Percentiles rank a stretch among this genome's conserved stretches.
These are phyloP conservation scores for Scytalopus superciliaris DNA, from an alignment of 2,113 vertebrate species.

Conservation along the genomic window DNA sequence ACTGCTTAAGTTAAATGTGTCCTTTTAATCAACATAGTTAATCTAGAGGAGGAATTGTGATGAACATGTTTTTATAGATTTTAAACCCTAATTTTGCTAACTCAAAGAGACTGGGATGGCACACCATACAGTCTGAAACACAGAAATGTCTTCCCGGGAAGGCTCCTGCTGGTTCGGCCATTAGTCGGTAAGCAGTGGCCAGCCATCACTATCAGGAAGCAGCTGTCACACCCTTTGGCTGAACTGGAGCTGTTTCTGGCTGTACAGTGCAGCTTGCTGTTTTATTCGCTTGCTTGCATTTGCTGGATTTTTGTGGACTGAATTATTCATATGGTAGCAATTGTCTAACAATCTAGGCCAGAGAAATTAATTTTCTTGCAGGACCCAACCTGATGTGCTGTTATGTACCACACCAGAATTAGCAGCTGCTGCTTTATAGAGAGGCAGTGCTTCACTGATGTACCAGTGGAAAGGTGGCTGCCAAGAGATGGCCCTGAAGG, in stretches of 20 bases:
- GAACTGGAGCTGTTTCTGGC: constrained; percentile 8
- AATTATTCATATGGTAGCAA: constrained; percentile 23
- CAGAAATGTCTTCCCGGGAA: not conserved
- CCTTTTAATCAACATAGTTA: not conserved
- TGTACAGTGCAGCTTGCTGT: not conserved
- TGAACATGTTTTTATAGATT: not conserved
- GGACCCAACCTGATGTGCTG: constrained; percentile 42
- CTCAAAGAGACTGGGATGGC: not conserved
- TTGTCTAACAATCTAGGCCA: constrained; percentile 45
- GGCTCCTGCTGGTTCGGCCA: not conserved
- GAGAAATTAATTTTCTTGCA: constrained; percentile 43
- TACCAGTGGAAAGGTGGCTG: not conserved
- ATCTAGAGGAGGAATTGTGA: not conserved
- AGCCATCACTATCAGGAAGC: not conserved
- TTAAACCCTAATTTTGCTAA: not conserved
- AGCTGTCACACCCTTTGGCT: constrained; percentile 61
- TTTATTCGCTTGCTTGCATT: not conserved
- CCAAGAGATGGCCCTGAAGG: not conserved
- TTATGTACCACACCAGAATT: constrained; percentile 30
- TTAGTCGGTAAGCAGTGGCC: not conserved
- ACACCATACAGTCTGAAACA: not conserved
- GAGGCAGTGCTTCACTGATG: not conserved
- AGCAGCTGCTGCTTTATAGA: constrained; percentile 50
- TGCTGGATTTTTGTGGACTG: constrained; percentile 16
- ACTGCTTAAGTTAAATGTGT: not conserved